Evolutionary conservation across 1,140 invertebrate genomes (phyloP), one percentile per base, ranked within the genome.

Genomic region (Scaptodrosophila lebanonensis): DNA sequence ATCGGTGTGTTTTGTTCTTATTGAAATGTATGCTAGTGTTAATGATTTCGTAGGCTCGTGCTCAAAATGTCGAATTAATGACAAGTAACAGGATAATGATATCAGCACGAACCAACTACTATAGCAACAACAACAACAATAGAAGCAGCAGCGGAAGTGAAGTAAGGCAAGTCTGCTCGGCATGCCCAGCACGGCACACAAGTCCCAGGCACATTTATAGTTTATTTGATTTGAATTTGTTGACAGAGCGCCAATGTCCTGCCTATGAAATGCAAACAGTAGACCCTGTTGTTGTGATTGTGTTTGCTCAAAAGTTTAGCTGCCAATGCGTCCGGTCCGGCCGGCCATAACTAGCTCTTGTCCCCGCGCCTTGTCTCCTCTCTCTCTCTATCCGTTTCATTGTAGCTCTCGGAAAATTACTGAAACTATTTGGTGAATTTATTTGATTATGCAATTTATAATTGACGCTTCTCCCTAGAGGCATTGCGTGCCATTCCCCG

Each of bases 61-160:
- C 30, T 38, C 51, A 45, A 59, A 63, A 61, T 66, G 30, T 36
- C 50, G 49, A 61, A 72, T 79, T 72, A 77, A 64, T 67, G 59
- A 79, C 73, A 77, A 79, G 73, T 79, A 79, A 65, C 73, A 72
- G 72, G 64, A 77, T 68, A 79, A 77, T 70, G 52, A 72, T 79
- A 68, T 77, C 64, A 65, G 64, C 72, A 77, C 73, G 73, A 79
- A 77, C 51, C 57, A 43, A n/a, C n/a, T n/a, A n/a, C n/a, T 3
- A 25, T 25, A 25, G 22, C 60, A 57, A 39, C 40, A 40, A 64
- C 30, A 62, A 40, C 20, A 40, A 25, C 27, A 38, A 33, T 39
- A 43, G 25, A 11, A 33, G 8, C 35, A 51, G 45, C 17, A 30
- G 30, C 42, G 32, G 16, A 20, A 12, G 16, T 52, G 20, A 29